Base-by-base conservation (phyloP, 2,888 invertebrate species). In the Drosophila mettleri region DNA sequence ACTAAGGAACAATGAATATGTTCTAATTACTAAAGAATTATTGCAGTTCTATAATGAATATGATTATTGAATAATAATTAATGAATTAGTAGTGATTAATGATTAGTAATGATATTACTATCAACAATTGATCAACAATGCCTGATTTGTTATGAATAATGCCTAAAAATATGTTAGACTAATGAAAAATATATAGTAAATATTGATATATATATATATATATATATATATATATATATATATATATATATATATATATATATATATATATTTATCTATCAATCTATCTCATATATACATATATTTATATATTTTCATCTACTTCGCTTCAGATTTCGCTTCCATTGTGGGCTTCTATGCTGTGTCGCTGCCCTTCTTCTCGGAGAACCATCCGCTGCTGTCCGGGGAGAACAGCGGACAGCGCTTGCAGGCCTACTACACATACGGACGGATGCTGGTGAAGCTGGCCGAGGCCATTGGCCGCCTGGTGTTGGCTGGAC, bases 391-490 rank as follows among this genome's bases (percentile, higher is more conserved):
- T 92, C 94, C 95, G 22, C 90, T 95, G 60, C 93, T 97, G 24
- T 93, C 95, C 0, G 93, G 93, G 0, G 94, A 94, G 53, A 93
- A 95, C 24, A 96, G 97, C 82, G 95, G 95, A 53, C 95, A 96
- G 84, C 94, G 98, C 84, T 95, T 98, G 90, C 95, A 96, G 93
- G 95, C 96, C 80, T 99, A 99, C 92, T 99, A 99, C 93, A 97
- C 98, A 18, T 98, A 97, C 93, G 99, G 99, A 0, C 94, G 99
- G 38, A 92, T 92, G 92, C 69, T 92, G 74, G 90, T 92, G n/a
- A 98, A 98, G 90, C 94, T 99, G 93, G 99, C 99, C 3, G 98
- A 99, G 92, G 99, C 99, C 3, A 98, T 99, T 85, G 99, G 99
- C 0, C 94, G 99, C 39, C 93, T 99, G 48, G 98, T 99, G 2